phyloP scores from a whole-genome alignment of 1,140 invertebrate species.

The Pseudomyrmex sp. region DNA sequence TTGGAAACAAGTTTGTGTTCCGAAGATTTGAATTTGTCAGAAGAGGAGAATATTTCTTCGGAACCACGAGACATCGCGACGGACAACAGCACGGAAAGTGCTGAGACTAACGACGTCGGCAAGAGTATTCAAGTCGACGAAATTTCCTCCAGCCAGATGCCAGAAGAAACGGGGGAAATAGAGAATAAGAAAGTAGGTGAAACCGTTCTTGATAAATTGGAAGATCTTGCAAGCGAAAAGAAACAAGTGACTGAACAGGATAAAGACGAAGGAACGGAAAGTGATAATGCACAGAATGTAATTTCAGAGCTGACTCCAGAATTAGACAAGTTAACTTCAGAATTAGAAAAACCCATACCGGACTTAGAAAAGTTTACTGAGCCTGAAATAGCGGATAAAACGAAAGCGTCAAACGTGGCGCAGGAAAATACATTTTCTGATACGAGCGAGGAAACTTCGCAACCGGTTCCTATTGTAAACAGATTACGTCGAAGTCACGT shows the following conservation, averaged over 20 bases:
- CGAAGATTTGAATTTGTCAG: conserved; percentile 16
- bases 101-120: background rate
- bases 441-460: conserved; percentile 52
- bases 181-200: conserved; percentile 14
- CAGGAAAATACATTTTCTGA: conserved; percentile 71
- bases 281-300: background rate
- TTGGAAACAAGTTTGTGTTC: background rate
- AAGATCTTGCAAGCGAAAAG: background rate
- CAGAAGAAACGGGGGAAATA: conserved; percentile 51
- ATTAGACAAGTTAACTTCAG: too few relatives aligned
- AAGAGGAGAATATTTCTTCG: conserved; percentile 12
- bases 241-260: conserved; percentile 6
- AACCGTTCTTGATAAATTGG: conserved; percentile 7
- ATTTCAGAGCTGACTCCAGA: background rate
- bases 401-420: conserved; percentile 32
- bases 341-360: too few relatives aligned
- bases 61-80: background rate
- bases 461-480: conserved; percentile 13
- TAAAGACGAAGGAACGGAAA: conserved; percentile 2
- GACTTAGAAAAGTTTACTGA: background rate
- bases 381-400: background rate
- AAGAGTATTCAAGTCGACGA: conserved; percentile 80
- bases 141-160: conserved; percentile 78
- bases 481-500: conserved; percentile 16
- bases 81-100: background rate